These are phyloP conservation scores for Molossus alvarezi DNA, from an alignment of 2,797 vertebrate genomes.

Conservation along the genomic window DNA sequence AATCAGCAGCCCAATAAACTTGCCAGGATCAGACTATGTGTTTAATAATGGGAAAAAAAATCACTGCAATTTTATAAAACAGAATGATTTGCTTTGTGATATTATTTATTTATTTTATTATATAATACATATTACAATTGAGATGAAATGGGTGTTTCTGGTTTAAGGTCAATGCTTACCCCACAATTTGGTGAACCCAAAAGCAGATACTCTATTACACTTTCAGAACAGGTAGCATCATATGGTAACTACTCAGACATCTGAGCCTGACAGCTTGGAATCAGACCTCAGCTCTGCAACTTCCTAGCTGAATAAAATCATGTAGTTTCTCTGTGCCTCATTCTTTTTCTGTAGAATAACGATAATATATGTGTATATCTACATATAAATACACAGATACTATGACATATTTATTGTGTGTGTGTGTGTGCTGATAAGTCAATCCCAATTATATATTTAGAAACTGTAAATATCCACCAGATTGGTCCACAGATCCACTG, in stretches of 20 bases:
- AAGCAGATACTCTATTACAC: conserved; percentile 59
- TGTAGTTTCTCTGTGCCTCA: neutral
- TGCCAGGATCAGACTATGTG: conserved; percentile 69
- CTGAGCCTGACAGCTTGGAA: neutral
- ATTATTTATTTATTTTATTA: conserved; percentile 84
- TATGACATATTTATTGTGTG: neutral
- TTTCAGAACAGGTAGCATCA: conserved; percentile 39
- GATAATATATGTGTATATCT: neutral
- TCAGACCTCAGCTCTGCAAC: neutral
- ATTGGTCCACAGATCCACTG: neutral
- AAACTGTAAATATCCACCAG: neutral
- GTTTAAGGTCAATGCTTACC: conserved; percentile 69
- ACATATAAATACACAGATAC: neutral
- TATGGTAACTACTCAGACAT: neutral
- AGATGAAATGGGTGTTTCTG: conserved; percentile 73
- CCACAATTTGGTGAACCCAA: conserved; percentile 58
- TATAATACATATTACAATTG: conserved; percentile 41
- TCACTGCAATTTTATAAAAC: conserved; percentile 77
- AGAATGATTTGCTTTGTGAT: conserved; percentile 70
- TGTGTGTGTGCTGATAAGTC: neutral
- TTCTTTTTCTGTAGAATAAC: neutral
- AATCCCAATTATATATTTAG: neutral
- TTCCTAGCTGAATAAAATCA: neutral
- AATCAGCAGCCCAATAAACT: conserved; percentile 83
- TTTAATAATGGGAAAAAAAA: conserved; percentile 77